Base-by-base conservation (phyloP, 2,888 invertebrate species). In the Harpagoxenus sublaevis region DNA sequence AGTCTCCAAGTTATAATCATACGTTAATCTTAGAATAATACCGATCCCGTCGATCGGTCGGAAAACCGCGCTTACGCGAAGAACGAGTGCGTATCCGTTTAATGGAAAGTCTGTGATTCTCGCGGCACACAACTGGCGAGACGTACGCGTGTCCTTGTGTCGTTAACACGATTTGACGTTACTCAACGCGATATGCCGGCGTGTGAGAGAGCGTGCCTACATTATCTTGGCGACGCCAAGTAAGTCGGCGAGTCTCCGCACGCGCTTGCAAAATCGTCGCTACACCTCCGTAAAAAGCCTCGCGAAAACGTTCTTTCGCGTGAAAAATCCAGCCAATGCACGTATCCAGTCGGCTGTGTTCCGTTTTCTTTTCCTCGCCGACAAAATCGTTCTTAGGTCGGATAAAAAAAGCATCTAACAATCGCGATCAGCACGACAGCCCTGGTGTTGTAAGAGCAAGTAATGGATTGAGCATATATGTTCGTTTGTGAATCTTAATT, bases 81-180 rank as follows among this genome's bases (percentile, higher is more conserved):
- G 23, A 74, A 81, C 74, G 74, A 48, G 74, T 48, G 79, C 79
- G 79, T 81, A 39, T 42, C 48, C 74, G 79, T 81, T 74, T 81
- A 81, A 81, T 81, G 79, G 79, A 81, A 81, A 81, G 79, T 81
- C 79, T 74, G 79, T 73, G 87, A 86, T 83, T 85, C 82, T 84
- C 84, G 73, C 71, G 82, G 83, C 65, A 66, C 45, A 65, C 35
- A 78, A 89, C 77, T 71, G 81, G 45, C 73, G 89, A 79, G 90
- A 85, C 90, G 86, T 74, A 83, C 86, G 66, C 85, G 87, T 85
- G 91, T 90, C 91, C 91, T 91, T 91, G 91, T 91, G 89, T 91
- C 91, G 91, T 91, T 91, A 91, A 91, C 91, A 91, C 90, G 91
- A 89, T 91, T 91, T 90, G 89, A 89, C 85, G 88, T 91, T 91